Evolutionary conservation across 2,113 vertebrate genomes (phyloP), one percentile per base, ranked within the genome.

Genomic region (Dicaeum eximium): DNA sequence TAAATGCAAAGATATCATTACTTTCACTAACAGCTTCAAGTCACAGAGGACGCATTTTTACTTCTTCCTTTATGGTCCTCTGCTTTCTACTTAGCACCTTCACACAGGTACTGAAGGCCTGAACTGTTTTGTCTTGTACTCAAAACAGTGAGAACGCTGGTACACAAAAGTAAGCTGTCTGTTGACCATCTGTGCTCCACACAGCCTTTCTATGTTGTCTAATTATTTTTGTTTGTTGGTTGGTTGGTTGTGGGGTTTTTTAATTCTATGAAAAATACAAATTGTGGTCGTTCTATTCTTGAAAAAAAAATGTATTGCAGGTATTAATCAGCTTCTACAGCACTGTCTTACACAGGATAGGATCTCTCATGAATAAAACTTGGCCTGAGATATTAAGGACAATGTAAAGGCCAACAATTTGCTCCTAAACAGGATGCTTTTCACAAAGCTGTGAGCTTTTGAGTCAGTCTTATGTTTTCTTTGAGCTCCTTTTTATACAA

Each of bases 11-110:
- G 86, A 74, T 82, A 95, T 56, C 75, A 92, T 94, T 90, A 91
- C 92, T 92, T 94, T 75, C 88, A 81, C 86, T 96, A 93, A 95
- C 37, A 67, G 88, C 72, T 95, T 94, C 53, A 57, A 62, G 28
- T 86, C 94, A 79, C 60, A 72, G 33, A 77, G 69, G 90, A 86
- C 65, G 25, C 40, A 88, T 86, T 89, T 95, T 57, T 33, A 86
- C 82, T 81, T 81, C 65, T 88, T 64, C 51, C 47, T 94, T 94
- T 94, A 94, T 20, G 11, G 61, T 54, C 60, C 82, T 94, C 72
- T 64, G 54, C 40, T 57, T 94, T 64, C 69, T 58, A 60, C 42
- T 82, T 80, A 56, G 80, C 50, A 73, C 66, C 61, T 80, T 94
- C 71, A 70, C 25, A 51, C 10, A 74, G 57, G 67, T 78, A 60